Evolutionary conservation across 2,113 vertebrate species (phyloP).

Genomic region (Cacatua alba): DNA sequence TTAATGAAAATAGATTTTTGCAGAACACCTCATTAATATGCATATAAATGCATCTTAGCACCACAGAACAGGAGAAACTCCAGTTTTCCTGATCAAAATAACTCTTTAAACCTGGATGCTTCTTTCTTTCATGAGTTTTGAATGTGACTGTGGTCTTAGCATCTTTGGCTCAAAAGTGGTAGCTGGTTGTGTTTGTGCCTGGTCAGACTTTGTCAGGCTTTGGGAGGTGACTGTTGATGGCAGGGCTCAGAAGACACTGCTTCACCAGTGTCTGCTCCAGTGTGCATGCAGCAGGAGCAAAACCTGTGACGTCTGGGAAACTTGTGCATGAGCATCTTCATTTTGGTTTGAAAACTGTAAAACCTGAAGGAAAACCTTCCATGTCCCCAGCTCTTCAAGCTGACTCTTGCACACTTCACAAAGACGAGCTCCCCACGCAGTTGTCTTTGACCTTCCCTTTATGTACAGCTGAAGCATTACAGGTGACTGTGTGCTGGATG

Average conservation of each 20-base stretch:
- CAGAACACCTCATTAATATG: conserved; percentile 5
- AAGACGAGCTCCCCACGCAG: accelerated
- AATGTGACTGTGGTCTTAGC: not conserved
- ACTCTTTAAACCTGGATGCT: not conserved
- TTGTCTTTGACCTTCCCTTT: not conserved
- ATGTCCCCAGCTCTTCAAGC: not conserved
- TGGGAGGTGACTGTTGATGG: not conserved
- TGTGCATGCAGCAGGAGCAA: not conserved
- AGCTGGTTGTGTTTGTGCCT: not conserved
- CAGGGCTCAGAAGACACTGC: not conserved
- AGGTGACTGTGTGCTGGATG: not conserved
- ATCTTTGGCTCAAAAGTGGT: not conserved
- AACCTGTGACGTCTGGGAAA: not conserved
- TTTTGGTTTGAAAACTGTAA: not conserved
- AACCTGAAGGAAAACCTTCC: not conserved
- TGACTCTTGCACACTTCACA: not conserved
- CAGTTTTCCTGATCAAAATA: not conserved
- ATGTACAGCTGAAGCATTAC: accelerated
- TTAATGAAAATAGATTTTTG: conserved; percentile 36
- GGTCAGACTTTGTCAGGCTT: not conserved
- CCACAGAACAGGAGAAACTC: not conserved
- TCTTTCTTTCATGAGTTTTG: not conserved
- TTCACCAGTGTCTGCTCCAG: not conserved
- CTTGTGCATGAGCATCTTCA: not conserved
- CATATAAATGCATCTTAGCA: not conserved